Conservation (phyloP, 2,113 vertebrate genomes). For the Hoplias malabaricus region DNA sequence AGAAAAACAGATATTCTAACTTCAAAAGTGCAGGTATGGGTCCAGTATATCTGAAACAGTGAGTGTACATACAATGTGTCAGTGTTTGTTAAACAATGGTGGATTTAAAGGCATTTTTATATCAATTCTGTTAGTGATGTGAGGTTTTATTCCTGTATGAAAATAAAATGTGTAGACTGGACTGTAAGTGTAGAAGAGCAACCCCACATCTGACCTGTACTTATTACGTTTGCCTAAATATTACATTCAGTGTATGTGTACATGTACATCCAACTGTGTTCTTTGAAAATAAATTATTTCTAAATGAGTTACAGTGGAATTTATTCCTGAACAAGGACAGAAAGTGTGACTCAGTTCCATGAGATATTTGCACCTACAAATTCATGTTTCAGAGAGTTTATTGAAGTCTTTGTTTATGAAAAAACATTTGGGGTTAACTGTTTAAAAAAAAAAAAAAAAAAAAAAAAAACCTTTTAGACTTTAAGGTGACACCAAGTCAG, state of each 20-base stretch:
- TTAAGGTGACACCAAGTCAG: background rate
- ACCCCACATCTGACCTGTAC: background rate
- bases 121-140: background rate
- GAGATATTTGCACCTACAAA: too few species aligned
- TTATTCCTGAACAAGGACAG: background rate
- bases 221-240: slow-evolving; percentile 2
- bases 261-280: background rate
- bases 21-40: too few species aligned
- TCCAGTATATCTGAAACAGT: too few species aligned
- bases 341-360: background rate
- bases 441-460: background rate
- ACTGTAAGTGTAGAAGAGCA: background rate
- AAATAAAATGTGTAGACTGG: background rate
- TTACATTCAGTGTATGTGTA: background rate
- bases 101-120: too few species aligned
- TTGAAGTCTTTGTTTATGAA: background rate
- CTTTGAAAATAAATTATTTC: background rate
- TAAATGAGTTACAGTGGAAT: background rate
- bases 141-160: background rate
- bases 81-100: too few species aligned
- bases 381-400: background rate
- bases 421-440: background rate
- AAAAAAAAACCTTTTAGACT: background rate
- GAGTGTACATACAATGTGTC: too few species aligned
- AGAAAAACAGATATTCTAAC: too few species aligned